Base-by-base conservation (phyloP, 2,797 vertebrate species). In the Siniperca undulata region DNA sequence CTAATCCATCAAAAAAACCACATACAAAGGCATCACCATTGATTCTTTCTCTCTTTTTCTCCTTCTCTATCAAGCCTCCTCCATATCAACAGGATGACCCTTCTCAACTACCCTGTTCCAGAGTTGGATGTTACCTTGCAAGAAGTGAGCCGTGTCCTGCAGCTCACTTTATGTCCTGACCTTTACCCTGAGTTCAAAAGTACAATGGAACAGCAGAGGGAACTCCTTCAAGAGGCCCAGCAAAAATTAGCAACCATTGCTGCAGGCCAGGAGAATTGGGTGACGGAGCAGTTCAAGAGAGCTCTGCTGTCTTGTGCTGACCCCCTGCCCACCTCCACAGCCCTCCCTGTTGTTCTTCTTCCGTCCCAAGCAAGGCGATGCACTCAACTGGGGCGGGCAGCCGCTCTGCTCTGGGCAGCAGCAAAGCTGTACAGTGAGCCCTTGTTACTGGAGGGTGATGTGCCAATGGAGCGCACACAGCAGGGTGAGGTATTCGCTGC, bases 401-500 rank as follows among this genome's bases (percentile, higher is more conserved):
- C 95, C 0, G 85, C 95, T 71, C 85, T 96, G 30, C 93, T 97
- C 46, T 97, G 96, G 96, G 96, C 95, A 22, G 94, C 89, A 19
- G 96, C 96, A 38, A 95, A 92, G 85, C 89, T 96, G 20, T 91
- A 95, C 92, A 91, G 92, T 71, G 94, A 96, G 68, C 96, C 96
- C 7, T 48, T 78, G 34, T 83, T 96, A 70, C 72, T 96, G 46
- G 94, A 96, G 78, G 94, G 94, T 0, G 83, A 94, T 27, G 85
- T 77, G 30, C 86, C 89, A 3, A 93, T 94, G 68, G 96, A 97
- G 81, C 92, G 89, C 56, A 97, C 96, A 2, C 96, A 97, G 81
- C 96, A 96, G 82, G 94, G 95, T 0, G 95, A 97, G 81, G 85
- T 95, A 30, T 96, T 97, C 0, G 89, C 95, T 10, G 91, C 96